phyloP scores from a whole-genome alignment of 1,140 invertebrate genomes.

The Adoxophyes honmai region DNA sequence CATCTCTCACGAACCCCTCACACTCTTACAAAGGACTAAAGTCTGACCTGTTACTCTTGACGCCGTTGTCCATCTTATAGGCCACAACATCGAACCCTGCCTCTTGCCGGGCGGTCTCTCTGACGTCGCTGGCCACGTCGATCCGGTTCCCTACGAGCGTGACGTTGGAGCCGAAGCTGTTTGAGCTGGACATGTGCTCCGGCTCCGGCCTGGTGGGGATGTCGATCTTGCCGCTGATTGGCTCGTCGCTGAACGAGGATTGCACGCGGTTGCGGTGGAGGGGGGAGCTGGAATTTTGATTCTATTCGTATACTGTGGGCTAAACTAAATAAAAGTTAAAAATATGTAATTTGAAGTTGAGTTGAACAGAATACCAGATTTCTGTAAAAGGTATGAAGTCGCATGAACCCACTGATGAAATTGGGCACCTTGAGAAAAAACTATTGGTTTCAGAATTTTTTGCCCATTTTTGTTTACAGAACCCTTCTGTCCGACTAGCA shows the following conservation, averaged over 20 bases:
- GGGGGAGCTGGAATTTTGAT: constrained; percentile 24
- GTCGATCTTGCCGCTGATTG: constrained; percentile 42
- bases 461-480: too few relatives aligned
- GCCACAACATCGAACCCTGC: constrained; percentile 81
- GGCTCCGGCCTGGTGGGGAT: constrained; percentile 31
- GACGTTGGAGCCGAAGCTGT: constrained; percentile 89
- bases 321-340: too few relatives aligned
- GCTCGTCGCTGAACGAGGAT: constrained; percentile 57
- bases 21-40: too few relatives aligned
- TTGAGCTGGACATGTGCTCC: constrained; percentile 74
- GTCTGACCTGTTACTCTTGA: constrained; percentile 63
- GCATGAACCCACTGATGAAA: too few relatives aligned
- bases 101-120: constrained; percentile 46
- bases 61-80: constrained; percentile 81
- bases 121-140: constrained; percentile 79
- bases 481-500: too few relatives aligned
- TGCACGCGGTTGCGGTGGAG: constrained; percentile 45
- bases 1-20: too few relatives aligned
- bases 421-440: too few relatives aligned
- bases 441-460: too few relatives aligned
- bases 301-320: too few relatives aligned
- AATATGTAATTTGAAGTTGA: too few relatives aligned
- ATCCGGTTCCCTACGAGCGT: constrained; percentile 91
- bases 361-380: too few relatives aligned
- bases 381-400: too few relatives aligned